A percentile compares a stretch with the other conserved stretches of the same genome.
phyloP scores from a whole-genome alignment of 2,797 vertebrate genomes.

The Melanotaenia nigrans region DNA sequence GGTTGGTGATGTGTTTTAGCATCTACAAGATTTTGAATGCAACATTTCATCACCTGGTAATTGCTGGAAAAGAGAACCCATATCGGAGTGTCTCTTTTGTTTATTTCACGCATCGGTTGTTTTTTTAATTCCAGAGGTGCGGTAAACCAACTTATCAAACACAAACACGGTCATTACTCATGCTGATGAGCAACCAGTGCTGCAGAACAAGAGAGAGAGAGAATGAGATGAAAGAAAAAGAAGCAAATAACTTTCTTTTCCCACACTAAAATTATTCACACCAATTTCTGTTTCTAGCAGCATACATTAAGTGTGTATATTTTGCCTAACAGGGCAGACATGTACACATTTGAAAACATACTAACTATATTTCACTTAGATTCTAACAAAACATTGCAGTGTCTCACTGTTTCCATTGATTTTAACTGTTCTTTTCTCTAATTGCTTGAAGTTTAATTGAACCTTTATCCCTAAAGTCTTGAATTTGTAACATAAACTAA shows the following conservation, averaged over 20 bases:
- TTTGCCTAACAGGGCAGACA: conserved; percentile 8
- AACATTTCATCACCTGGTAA: conserved; percentile 64
- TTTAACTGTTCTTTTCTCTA: no score
- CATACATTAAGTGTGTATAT: not conserved
- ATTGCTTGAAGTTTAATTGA: not conserved
- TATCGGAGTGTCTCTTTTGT: conserved; percentile 61
- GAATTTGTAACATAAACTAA: not conserved
- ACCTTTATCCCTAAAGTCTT: not conserved
- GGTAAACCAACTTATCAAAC: conserved; percentile 57
- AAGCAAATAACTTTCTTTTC: conserved; percentile 28
- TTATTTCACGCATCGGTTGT: conserved; percentile 74
- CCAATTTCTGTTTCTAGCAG: conserved; percentile 12
- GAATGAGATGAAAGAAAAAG: conserved; percentile 27
- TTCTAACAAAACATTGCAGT: not conserved
- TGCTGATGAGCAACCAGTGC: conserved; percentile 45
- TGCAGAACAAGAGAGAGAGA: conserved; percentile 23
- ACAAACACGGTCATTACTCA: conserved; percentile 42
- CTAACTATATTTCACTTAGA: not conserved
- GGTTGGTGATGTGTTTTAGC: conserved; percentile 40
- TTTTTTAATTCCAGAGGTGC: conserved; percentile 69
- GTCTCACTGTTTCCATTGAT: not conserved
- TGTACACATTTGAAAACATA: conserved; percentile 2
- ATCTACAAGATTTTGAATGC: conserved; percentile 56
- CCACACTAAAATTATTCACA: conserved; percentile 17
- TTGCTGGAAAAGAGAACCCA: conserved; percentile 49